Percentiles rank a stretch among this genome's conserved stretches.
These are phyloP conservation scores for Tangara arthus DNA, from an alignment of 2,797 vertebrate genomes.

Conservation along the genomic window DNA sequence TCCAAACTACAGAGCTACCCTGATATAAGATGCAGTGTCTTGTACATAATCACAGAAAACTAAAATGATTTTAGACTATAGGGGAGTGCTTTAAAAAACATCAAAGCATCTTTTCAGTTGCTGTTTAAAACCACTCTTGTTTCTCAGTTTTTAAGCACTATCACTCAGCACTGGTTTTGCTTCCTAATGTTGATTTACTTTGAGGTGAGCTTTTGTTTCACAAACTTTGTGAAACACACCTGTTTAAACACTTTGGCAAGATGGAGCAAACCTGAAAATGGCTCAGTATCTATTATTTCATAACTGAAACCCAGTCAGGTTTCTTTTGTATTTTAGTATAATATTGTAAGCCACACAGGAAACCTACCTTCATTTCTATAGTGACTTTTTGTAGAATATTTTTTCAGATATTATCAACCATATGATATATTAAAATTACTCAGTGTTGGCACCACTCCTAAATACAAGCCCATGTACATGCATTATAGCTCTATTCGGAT, in stretches of 20 bases:
- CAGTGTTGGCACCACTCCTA: slow-evolving; percentile 44
- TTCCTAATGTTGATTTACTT: slow-evolving; percentile 61
- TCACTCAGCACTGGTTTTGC: slow-evolving; percentile 60
- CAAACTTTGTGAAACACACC: slow-evolving; percentile 52
- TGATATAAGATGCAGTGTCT: background rate
- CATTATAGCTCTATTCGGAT: background rate
- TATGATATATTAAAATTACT: slow-evolving; percentile 58
- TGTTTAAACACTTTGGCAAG: slow-evolving; percentile 54
- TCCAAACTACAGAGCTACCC: background rate
- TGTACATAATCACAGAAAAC: background rate
- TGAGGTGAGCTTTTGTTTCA: slow-evolving; percentile 59
- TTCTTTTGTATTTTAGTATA: slow-evolving; percentile 52
- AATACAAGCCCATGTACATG: background rate
- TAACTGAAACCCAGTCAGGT: slow-evolving; percentile 63
- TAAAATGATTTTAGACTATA: background rate
- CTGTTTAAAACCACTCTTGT: slow-evolving; percentile 51
- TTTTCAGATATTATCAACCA: slow-evolving; percentile 52
- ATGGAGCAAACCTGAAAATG: slow-evolving; percentile 52
- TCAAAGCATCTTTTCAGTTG: slow-evolving; percentile 36
- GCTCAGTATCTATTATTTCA: slow-evolving; percentile 67
- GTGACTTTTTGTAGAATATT: slow-evolving; percentile 44
- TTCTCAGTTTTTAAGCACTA: slow-evolving; percentile 56
- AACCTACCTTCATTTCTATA: slow-evolving; percentile 57
- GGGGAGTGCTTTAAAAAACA: slow-evolving; percentile 10
- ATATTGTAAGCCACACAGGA: slow-evolving; percentile 64